These are phyloP conservation scores for Eurosta solidaginis DNA, from an alignment of 1,140 invertebrate genomes.

Conservation along the genomic window DNA sequence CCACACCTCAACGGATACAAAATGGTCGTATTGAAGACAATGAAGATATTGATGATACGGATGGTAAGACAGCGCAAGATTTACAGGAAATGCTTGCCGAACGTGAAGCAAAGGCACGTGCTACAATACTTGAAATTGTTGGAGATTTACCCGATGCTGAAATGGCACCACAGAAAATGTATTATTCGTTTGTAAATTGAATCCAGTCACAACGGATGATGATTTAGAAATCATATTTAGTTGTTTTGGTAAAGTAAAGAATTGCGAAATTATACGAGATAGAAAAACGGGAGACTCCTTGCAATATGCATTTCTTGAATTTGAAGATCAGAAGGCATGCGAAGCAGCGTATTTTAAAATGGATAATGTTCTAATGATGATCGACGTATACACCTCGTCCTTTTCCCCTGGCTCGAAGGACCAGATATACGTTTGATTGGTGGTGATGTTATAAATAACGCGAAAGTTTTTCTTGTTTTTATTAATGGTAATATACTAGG, in stretches of 20 bases:
- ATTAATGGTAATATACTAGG: no score
- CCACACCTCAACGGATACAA: constrained; percentile 76
- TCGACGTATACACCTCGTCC: constrained; percentile 97
- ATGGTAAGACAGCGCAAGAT: constrained; percentile 82
- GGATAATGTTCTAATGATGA: constrained; percentile 99
- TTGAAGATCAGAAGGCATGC: constrained; percentile 91
- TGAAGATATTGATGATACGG: constrained; percentile 91
- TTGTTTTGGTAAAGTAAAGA: constrained; percentile 91
- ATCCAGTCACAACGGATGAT: constrained; percentile 97
- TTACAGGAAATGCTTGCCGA: constrained; percentile 86
- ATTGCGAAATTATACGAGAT: constrained; percentile 97
- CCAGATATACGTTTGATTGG: no score
- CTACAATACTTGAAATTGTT: constrained; percentile 98
- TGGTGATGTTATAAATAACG: no score
- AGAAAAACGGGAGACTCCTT: constrained; percentile 91
- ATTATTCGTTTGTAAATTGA: constrained; percentile 99
- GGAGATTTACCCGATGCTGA: constrained; percentile 97
- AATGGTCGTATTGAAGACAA: constrained; percentile 91
- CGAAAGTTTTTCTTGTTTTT: no score
- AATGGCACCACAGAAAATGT: constrained; percentile 98
- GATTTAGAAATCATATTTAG: constrained; percentile 98
- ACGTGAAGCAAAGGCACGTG: constrained; percentile 92
- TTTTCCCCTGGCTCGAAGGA: no score
- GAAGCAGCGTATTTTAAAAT: constrained; percentile 99
- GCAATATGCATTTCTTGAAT: constrained; percentile 99